phyloP scores from a whole-genome alignment of 1,140 invertebrate species.

The Hestina assimilis region DNA sequence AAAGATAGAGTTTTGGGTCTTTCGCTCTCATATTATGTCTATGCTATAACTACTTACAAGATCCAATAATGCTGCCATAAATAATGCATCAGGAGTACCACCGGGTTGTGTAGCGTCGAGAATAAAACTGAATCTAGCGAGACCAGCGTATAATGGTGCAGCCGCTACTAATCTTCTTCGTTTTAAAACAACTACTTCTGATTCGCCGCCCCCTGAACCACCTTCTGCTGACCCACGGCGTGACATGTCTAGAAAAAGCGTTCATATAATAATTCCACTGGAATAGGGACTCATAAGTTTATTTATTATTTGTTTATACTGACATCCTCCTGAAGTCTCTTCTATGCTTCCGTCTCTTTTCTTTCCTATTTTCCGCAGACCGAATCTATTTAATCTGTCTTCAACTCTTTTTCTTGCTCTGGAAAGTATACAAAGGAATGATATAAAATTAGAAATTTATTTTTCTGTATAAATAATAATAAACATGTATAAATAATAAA shows the following conservation, averaged over 20 bases:
- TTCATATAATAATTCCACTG: not conserved
- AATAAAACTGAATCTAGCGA: constrained; percentile 91
- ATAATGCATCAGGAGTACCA: constrained; percentile 94
- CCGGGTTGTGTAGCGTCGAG: constrained; percentile 97
- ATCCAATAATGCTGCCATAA: constrained; percentile 96
- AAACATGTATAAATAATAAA: no score
- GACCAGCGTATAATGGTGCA: constrained; percentile 87
- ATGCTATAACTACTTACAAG: constrained; percentile 87
- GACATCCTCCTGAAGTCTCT: constrained; percentile 87
- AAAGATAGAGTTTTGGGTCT: no score
- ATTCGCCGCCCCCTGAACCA: constrained; percentile 87
- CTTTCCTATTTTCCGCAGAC: constrained; percentile 86
- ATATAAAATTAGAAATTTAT: no score
- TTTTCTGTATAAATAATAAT: no score
- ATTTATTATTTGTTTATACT: constrained; percentile 49
- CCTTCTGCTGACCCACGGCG: constrained; percentile 89
- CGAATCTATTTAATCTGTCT: constrained; percentile 87
- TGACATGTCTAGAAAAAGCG: constrained; percentile 83
- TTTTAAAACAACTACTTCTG: constrained; percentile 92
- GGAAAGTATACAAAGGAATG: constrained; percentile 24
- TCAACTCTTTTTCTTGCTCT: constrained; percentile 91
- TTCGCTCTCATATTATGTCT: no score
- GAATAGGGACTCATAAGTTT: not conserved
- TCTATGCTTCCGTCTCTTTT: constrained; percentile 93
- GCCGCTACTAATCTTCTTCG: constrained; percentile 89